These are phyloP conservation scores for Trileptium ribeirensis DNA, from an alignment of 2,888 invertebrate species.

Conservation along the genomic window DNA sequence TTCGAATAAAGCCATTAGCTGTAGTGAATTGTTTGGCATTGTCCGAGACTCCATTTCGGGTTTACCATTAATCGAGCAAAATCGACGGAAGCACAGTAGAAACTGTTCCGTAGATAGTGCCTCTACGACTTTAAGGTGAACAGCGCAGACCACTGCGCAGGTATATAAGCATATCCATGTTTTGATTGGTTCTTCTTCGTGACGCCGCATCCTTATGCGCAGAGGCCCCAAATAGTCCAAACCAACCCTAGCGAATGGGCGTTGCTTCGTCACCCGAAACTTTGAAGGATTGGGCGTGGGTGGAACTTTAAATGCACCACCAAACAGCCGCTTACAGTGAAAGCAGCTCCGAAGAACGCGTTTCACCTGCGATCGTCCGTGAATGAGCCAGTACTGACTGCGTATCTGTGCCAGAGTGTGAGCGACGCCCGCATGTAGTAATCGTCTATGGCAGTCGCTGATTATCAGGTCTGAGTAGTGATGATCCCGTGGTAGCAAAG, in stretches of 20 bases:
- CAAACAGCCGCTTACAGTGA: neutral
- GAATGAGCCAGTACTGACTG: neutral
- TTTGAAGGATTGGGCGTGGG: neutral
- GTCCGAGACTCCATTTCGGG: conserved; percentile 48
- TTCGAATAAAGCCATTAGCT: conserved; percentile 47
- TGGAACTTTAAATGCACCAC: neutral
- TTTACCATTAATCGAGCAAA: conserved; percentile 46
- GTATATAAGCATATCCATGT: conserved; percentile 50
- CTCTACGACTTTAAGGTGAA: conserved; percentile 50
- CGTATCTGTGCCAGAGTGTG: neutral
- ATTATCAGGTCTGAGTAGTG: neutral
- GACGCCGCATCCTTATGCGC: conserved; percentile 38
- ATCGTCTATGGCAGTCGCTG: neutral
- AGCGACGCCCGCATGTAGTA: neutral
- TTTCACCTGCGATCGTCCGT: neutral
- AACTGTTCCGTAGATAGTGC: conserved; percentile 46
- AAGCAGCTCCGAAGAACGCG: neutral
- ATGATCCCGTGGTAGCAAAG: too few species aligned
- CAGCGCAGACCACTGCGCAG: too few species aligned
- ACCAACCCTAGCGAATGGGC: too few species aligned
- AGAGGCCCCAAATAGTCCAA: too few species aligned
- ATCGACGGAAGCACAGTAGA: conserved; percentile 45
- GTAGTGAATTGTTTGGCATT: conserved; percentile 53
- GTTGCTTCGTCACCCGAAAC: neutral
- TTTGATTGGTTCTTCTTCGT: too few species aligned